Evolutionary conservation across 2,797 vertebrate genomes (phyloP).

Genomic region (Acanthopagrus latus): DNA sequence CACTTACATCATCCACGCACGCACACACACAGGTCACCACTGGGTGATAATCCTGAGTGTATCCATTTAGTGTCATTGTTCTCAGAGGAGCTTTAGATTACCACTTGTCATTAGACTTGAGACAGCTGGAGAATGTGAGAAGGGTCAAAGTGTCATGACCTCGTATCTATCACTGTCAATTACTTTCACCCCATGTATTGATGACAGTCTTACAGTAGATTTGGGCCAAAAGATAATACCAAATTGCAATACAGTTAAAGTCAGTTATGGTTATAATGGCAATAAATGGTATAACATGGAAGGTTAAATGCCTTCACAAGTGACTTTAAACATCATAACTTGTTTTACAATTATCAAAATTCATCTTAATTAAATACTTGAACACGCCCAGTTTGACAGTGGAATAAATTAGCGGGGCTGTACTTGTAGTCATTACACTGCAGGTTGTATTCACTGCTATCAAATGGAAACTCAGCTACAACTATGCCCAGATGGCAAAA

Average conservation of each 20-base stretch:
- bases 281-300: not conserved
- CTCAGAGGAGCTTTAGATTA: conserved; percentile 63
- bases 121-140: conserved; percentile 35
- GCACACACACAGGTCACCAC: conserved; percentile 23
- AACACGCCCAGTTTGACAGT: not conserved
- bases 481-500: not conserved
- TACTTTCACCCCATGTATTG: not conserved
- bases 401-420: conserved; percentile 4
- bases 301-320: not conserved
- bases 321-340: conserved; percentile 14
- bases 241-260: not conserved
- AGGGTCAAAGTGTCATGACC: conserved; percentile 44
- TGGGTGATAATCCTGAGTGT: conserved; percentile 37
- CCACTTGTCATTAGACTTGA: conserved; percentile 45
- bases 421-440: not conserved
- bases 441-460: not conserved
- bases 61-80: conserved; percentile 57
- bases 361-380: conserved; percentile 24
- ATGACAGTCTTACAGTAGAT: not conserved
- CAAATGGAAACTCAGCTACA: not conserved
- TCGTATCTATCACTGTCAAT: conserved; percentile 12
- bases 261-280: not conserved
- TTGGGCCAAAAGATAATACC: not conserved
- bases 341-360: conserved; percentile 5
- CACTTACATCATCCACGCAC: not conserved